Evolutionary conservation across 2,888 invertebrate genomes (phyloP).

Genomic region (Tetropium fuscum): DNA sequence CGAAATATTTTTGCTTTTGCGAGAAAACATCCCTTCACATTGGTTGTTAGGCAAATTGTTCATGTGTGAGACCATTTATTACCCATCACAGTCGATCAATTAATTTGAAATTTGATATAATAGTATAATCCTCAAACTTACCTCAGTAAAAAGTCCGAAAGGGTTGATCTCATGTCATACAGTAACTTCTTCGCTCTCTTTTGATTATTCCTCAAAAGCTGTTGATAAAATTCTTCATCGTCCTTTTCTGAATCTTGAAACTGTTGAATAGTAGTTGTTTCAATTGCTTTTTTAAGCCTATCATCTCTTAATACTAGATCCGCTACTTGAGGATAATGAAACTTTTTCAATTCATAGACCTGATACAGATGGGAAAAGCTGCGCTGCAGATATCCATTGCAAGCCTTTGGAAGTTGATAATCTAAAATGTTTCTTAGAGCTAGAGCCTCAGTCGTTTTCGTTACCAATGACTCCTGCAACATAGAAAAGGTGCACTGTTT

Average conservation of each 20-base stretch:
- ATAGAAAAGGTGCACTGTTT: not conserved
- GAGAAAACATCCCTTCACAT: no score
- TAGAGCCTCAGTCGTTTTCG: constrained; percentile 66
- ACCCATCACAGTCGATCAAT: no score
- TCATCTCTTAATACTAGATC: constrained; percentile 75
- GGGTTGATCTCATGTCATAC: constrained; percentile 82
- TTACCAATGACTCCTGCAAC: constrained; percentile 74
- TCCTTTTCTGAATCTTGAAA: constrained; percentile 57
- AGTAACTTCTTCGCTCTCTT: constrained; percentile 77
- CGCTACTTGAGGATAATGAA: constrained; percentile 77
- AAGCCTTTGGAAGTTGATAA: constrained; percentile 68
- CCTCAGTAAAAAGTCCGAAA: constrained; percentile 79
- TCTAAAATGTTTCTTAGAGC: constrained; percentile 73
- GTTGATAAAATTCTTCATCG: constrained; percentile 67
- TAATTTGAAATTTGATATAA: no score
- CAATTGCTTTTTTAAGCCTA: constrained; percentile 77
- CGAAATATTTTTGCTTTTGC: no score
- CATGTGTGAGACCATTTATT: no score
- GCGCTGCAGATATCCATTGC: constrained; percentile 71
- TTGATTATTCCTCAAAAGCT: constrained; percentile 72
- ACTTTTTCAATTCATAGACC: constrained; percentile 74
- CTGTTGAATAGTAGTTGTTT: constrained; percentile 73
- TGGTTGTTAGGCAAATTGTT: no score
- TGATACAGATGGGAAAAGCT: constrained; percentile 76
- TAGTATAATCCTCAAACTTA: constrained; percentile 46